Base-by-base conservation (phyloP, 2,888 invertebrate genomes). In the Chloromyia formosa region DNA sequence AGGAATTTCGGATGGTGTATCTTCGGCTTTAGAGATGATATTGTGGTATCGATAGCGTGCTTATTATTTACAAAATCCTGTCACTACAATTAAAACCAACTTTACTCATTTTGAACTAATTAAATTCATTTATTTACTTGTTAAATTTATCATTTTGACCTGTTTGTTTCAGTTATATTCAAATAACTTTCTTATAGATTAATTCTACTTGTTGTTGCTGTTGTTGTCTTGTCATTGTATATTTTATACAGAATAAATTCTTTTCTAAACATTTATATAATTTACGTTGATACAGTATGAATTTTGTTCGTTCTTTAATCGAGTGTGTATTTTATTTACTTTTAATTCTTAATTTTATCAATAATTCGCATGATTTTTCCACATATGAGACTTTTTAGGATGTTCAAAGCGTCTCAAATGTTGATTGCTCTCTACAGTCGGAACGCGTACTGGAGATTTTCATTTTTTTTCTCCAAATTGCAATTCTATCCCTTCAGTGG, bases 191-290 rank as follows among this genome's bases (percentile, higher is more conserved):
- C 16, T 35, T 49, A 35, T 7, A 49, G 3, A 49, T 35, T 35
- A 35, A 49, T 49, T 1, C 16, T 49, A 49, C 62, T 18, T 45
- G n/a, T 18, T 18, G 64, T 1, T 49, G n/a, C n/a, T 5, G 66
- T 23, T 16, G 35, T 66, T 35, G 14, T 74, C 35, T 75, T 78
- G 68, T 77, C 27, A 54, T 27, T 69, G 72, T 58, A 42, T 60
- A 23, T 62, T 74, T 75, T 54, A 74, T 74, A 74, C 60, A 74
- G 75, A 68, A 75, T 74, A 74, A 75, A 71, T 74, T 75, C 27
- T 58, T 61, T 60, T 74, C 75, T 75, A 75, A 75, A 75, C 75
- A 73, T 75, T 62, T 62, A 71, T 18, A 69, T 54, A 27, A 45
- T 60, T 73, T 73, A 75, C 53, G 7, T 60, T 64, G 62, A 72